Percentiles rank a stretch among this genome's conserved stretches.
phyloP scores from a whole-genome alignment of 1,140 invertebrate species.

The Macrotrachela quadricornifera region DNA sequence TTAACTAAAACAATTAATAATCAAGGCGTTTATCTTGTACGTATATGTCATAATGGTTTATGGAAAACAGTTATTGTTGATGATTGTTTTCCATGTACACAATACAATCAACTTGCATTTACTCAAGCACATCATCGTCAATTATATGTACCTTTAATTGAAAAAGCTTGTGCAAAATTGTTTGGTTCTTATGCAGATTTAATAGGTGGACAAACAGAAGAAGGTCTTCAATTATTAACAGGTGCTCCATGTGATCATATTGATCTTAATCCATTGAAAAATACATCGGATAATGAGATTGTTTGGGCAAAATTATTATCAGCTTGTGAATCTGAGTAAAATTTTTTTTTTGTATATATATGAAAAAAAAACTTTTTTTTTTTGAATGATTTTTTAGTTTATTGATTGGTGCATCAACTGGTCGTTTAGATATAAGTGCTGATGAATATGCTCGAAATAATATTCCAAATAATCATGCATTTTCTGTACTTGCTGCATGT shows the following conservation, averaged over 20 bases:
- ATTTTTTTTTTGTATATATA: no score
- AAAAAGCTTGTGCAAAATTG: constrained; percentile 91
- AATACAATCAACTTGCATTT: constrained; percentile 50
- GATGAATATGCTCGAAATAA: no score
- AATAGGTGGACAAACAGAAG: constrained; percentile 76
- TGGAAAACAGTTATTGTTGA: constrained; percentile 89
- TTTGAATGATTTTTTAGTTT: no score
- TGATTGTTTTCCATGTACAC: constrained; percentile 81
- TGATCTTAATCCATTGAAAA: neutral
- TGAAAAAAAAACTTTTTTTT: no score
- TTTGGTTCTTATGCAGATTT: constrained; percentile 88
- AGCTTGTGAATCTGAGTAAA: no score
- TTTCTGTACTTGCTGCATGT: no score
- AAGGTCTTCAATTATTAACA: constrained; percentile 76
- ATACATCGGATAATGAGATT: constrained; percentile 4
- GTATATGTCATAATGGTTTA: constrained; percentile 72
- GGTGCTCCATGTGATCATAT: constrained; percentile 37
- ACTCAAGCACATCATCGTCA: constrained; percentile 88
- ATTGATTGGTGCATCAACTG: constrained; percentile 78
- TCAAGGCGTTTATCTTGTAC: constrained; percentile 65
- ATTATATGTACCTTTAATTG: constrained; percentile 88
- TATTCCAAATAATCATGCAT: no score
- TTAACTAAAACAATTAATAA: constrained; percentile 60
- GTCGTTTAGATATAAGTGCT: constrained; percentile 64
- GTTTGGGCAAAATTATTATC: neutral